A percentile compares a stretch with the other conserved stretches of the same genome.
Evolutionary conservation across 1,140 invertebrate species (phyloP).

Genomic region (Popillia japonica): DNA sequence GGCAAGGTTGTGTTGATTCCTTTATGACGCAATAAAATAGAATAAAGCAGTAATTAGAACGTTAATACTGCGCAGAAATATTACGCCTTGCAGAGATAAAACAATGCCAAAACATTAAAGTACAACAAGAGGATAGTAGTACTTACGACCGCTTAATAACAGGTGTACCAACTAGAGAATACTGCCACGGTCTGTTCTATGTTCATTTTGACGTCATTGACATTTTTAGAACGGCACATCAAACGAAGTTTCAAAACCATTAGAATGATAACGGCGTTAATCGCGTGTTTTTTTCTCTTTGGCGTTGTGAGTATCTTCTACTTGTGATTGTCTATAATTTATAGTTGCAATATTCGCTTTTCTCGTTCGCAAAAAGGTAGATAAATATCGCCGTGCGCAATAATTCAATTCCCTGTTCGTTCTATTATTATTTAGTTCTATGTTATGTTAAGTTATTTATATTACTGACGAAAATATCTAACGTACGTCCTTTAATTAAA

Average conservation of each 20-base stretch:
- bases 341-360: background rate
- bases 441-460: too few relatives aligned
- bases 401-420: background rate
- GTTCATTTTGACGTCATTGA: constrained; percentile 29
- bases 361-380: background rate
- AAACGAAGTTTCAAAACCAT: constrained; percentile 14
- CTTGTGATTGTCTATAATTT: constrained; percentile 31
- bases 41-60: too few relatives aligned
- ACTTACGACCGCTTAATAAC: constrained; percentile 7
- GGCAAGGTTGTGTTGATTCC: too few relatives aligned
- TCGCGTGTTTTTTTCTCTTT: constrained; percentile 15
- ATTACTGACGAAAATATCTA: too few relatives aligned
- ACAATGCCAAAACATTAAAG: constrained; percentile 15
- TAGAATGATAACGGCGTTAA: background rate
- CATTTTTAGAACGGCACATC: constrained; percentile 25
- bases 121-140: background rate
- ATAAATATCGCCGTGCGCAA: background rate
- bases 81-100: background rate
- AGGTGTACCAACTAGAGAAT: background rate
- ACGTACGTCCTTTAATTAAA: too few relatives aligned
- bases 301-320: background rate
- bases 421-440: background rate
- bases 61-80: background rate
- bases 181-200: background rate
- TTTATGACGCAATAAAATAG: too few relatives aligned